Evolutionary conservation across 2,797 vertebrate species (phyloP).

Genomic region (Mycteria americana): DNA sequence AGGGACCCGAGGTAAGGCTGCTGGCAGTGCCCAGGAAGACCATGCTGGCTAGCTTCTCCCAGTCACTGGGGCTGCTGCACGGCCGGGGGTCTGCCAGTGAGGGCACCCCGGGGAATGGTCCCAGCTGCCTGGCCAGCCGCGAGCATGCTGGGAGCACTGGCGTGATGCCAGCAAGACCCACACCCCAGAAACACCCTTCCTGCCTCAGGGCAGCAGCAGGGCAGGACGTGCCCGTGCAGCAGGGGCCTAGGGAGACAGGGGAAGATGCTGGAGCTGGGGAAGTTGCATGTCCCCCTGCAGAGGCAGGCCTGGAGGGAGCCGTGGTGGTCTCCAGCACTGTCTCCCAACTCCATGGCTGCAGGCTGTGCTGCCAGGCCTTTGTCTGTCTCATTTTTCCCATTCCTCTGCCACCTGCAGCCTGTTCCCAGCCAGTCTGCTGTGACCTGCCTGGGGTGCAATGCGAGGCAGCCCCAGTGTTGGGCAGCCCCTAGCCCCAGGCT

Average conservation of each 20-base stretch:
- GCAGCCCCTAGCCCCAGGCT: background rate
- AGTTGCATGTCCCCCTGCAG: background rate
- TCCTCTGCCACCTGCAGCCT: background rate
- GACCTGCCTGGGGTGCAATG: background rate
- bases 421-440: background rate
- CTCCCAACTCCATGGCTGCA: background rate
- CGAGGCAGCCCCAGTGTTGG: background rate
- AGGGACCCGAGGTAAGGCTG: background rate
- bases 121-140: accelerated
- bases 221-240: background rate
- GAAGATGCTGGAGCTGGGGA: background rate
- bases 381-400: background rate
- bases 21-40: background rate
- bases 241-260: too few species aligned
- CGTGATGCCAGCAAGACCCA: background rate
- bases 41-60: background rate
- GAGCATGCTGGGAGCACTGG: accelerated
- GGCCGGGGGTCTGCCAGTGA: accelerated
- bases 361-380: background rate
- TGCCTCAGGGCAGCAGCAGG: background rate
- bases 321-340: background rate
- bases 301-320: background rate
- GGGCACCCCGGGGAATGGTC: background rate
- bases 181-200: background rate
- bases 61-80: accelerated